Conservation (phyloP, 2,113 vertebrate species). For the Chlorocebus sabaeus region DNA sequence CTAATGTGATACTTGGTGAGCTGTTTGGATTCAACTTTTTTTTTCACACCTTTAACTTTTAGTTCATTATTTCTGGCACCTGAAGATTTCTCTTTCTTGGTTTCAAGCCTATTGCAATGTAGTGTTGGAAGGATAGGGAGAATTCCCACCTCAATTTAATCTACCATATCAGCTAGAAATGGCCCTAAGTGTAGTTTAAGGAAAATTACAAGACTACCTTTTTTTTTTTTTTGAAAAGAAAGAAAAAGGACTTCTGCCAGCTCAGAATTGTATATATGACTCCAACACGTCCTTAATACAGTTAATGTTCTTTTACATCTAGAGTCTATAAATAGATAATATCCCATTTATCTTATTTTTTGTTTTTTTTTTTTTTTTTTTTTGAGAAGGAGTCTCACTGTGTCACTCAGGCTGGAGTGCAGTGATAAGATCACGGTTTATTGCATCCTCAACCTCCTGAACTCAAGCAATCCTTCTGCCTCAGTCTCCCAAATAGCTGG, state of each 20-base stretch:
- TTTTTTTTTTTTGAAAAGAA: no score
- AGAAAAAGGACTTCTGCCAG: no score
- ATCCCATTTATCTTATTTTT: not conserved
- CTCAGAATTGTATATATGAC: not conserved
- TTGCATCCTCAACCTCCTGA: no score
- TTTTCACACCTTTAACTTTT: not conserved
- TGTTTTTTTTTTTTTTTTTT: no score
- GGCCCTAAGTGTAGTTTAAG: not conserved
- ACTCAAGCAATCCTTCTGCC: no score
- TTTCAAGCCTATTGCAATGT: not conserved
- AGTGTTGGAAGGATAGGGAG: not conserved
- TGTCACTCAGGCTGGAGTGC: no score
- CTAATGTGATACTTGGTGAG: not conserved
- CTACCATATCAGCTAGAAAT: not conserved
- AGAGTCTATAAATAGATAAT: not conserved
- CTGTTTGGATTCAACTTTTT: not conserved
- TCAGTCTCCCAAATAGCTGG: no score
- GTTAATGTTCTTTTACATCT: not conserved
- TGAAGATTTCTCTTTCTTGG: not conserved
- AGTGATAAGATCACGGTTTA: no score
- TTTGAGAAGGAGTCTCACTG: no score
- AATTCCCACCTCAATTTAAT: not conserved
- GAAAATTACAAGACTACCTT: not conserved
- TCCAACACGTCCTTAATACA: not conserved
- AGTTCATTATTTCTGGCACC: not conserved